These are phyloP conservation scores for Turdus rufiventris DNA, from an alignment of 2,113 vertebrate genomes.

Conservation along the genomic window DNA sequence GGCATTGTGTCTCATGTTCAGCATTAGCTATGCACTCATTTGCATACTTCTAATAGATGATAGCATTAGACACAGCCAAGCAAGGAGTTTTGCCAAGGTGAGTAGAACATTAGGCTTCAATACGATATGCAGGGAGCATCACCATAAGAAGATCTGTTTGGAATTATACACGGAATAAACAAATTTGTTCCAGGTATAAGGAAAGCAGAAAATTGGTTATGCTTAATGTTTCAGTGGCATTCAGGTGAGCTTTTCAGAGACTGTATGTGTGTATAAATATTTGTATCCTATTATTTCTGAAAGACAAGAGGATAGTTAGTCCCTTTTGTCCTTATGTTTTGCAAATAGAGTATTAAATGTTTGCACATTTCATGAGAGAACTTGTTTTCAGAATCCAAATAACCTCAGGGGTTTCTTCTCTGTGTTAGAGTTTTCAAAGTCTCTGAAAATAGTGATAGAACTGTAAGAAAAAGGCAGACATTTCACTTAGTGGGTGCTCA, in stretches of 20 bases:
- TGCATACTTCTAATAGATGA: background rate
- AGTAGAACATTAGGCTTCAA: background rate
- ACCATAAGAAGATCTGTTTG: background rate
- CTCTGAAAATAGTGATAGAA: background rate
- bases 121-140: background rate
- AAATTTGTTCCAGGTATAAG: conserved; percentile 15
- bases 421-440: background rate
- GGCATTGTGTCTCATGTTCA: background rate
- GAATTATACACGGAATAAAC: conserved; percentile 17
- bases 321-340: background rate
- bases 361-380: background rate
- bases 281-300: background rate
- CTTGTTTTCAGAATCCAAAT: background rate
- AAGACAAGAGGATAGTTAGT: background rate
- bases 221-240: background rate
- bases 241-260: conserved; percentile 2
- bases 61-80: background rate
- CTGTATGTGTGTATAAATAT: background rate
- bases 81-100: background rate
- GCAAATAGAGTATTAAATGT: background rate
- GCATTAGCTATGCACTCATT: background rate
- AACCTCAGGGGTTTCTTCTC: background rate
- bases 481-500: background rate
- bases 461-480: background rate
- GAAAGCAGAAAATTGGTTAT: background rate